Evolutionary conservation across 2,113 vertebrate species (phyloP).

Genomic region (Mobula hypostoma): DNA sequence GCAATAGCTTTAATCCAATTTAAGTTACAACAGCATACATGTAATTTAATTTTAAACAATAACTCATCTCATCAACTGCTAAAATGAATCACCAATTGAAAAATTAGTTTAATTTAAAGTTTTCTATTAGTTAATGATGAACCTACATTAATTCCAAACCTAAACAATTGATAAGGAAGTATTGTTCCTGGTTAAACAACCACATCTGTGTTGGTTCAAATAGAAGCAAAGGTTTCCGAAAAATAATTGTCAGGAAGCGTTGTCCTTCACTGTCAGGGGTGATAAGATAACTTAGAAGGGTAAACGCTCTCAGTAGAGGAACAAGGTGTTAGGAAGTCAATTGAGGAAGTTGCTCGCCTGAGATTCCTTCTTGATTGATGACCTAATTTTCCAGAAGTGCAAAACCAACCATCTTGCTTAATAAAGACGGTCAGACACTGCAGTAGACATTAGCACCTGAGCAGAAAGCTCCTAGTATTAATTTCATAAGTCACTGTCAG

Average conservation of each 20-base stretch:
- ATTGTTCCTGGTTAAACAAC: neutral
- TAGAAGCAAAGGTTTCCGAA: neutral
- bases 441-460: neutral
- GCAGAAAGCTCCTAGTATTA: neutral
- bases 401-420: neutral
- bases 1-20: constrained; percentile 29
- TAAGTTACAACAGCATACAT: neutral
- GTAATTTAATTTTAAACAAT: constrained; percentile 35
- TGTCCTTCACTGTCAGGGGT: neutral
- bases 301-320: neutral
- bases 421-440: neutral
- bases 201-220: neutral
- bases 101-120: constrained; percentile 10
- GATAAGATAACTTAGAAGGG: neutral
- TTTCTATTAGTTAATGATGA: neutral
- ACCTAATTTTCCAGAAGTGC: neutral
- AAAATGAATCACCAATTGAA: constrained; percentile 9
- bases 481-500: neutral
- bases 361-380: neutral
- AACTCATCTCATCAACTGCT: neutral
- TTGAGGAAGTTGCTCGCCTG: neutral
- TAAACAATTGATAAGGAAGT: neutral
- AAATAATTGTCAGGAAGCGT: neutral
- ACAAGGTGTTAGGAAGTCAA: neutral
- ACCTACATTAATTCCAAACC: neutral